phyloP scores from a whole-genome alignment of 1,140 invertebrate species.

The Lepidurus packardi region DNA sequence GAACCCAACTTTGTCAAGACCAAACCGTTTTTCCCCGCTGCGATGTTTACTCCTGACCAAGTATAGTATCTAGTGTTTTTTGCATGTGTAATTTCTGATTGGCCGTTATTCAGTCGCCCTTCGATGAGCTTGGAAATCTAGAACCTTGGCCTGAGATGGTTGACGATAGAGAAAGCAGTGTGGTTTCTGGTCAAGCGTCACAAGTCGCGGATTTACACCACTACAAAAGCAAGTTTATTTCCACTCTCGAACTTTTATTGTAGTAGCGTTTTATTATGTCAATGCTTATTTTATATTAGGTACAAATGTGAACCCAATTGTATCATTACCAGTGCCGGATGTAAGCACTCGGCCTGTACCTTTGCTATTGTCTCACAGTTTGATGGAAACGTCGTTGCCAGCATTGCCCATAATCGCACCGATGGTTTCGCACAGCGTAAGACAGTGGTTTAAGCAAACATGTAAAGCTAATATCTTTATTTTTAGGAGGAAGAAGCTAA shows the following conservation, averaged over 20 bases:
- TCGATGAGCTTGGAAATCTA: neutral
- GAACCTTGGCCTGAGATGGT: neutral
- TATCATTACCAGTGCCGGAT: constrained; percentile 8
- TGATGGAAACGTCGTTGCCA: constrained; percentile 21
- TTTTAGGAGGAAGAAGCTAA: neutral
- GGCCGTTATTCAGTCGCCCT: neutral
- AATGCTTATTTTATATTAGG: neutral
- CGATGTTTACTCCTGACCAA: neutral
- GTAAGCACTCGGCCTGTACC: neutral
- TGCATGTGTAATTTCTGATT: neutral
- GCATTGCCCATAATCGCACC: neutral
- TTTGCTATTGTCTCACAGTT: neutral
- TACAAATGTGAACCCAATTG: constrained; percentile 15
- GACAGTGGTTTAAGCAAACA: neutral
- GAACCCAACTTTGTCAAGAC: neutral
- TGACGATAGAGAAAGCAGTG: neutral
- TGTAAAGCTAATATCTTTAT: no score
- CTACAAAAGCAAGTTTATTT: neutral
- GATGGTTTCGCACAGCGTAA: neutral
- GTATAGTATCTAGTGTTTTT: neutral
- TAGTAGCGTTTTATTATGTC: neutral
- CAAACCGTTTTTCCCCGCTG: neutral
- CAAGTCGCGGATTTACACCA: neutral
- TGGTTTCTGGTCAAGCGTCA: neutral
- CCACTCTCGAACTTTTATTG: neutral